These are phyloP conservation scores for Triops cancriformis DNA, from an alignment of 1,140 invertebrate species.

Conservation along the genomic window DNA sequence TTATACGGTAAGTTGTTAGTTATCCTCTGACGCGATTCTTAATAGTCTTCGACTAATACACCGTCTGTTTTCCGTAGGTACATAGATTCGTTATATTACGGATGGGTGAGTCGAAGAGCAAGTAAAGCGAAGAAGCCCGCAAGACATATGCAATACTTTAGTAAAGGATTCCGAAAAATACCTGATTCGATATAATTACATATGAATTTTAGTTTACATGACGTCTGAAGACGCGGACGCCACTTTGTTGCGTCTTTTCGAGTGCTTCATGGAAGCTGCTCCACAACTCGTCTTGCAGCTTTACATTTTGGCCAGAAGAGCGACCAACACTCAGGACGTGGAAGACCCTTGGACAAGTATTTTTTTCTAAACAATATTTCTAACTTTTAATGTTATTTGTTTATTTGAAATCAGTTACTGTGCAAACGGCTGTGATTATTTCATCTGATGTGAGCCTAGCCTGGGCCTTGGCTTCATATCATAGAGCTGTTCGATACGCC, in stretches of 20 bases:
- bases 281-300: slow-evolving; percentile 79
- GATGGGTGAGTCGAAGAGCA: slow-evolving; percentile 44
- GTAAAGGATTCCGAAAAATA: not conserved
- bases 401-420: slow-evolving; percentile 30
- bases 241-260: slow-evolving; percentile 71
- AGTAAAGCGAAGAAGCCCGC: slow-evolving; percentile 40
- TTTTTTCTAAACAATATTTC: slow-evolving; percentile 38
- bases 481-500: slow-evolving; percentile 63
- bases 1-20: slow-evolving; percentile 16
- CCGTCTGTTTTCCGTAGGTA: slow-evolving; percentile 43
- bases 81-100: slow-evolving; percentile 53
- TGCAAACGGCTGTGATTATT: slow-evolving; percentile 55
- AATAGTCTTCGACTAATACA: no score
- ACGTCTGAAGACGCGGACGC: slow-evolving; percentile 75
- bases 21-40: not conserved
- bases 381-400: not conserved
- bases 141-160: slow-evolving; percentile 47
- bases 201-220: slow-evolving; percentile 57
- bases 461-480: slow-evolving; percentile 76
- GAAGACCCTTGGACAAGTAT: slow-evolving; percentile 34
- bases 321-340: slow-evolving; percentile 29
- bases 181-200: not conserved
- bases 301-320: slow-evolving; percentile 51
- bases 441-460: slow-evolving; percentile 71
- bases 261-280: slow-evolving; percentile 81